phyloP scores from a whole-genome alignment of 2,888 invertebrate species.

The Linnaemya vulpina region DNA sequence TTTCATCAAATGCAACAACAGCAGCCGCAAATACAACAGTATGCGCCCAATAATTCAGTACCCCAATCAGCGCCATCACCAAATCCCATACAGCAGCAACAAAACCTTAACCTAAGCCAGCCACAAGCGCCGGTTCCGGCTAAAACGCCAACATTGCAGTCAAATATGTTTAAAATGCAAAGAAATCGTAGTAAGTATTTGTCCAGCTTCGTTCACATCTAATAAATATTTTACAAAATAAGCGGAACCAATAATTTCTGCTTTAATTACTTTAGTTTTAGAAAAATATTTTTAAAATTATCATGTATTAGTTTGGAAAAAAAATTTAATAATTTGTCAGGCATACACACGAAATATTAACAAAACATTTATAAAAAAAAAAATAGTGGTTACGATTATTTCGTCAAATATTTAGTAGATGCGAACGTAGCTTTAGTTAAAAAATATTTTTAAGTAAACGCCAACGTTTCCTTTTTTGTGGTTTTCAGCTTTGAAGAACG shows the following conservation, averaged over 20 bases:
- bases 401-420: too few species aligned
- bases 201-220: too few species aligned
- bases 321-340: too few species aligned
- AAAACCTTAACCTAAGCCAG: constrained; percentile 39
- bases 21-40: constrained; percentile 69
- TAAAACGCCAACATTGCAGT: constrained; percentile 82
- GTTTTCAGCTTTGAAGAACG: constrained; percentile 89
- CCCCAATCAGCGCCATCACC: constrained; percentile 62
- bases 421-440: too few species aligned
- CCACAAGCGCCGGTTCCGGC: constrained; percentile 69
- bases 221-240: too few species aligned
- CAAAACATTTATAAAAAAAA: too few species aligned
- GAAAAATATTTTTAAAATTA: not conserved
- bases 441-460: too few species aligned
- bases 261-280: not conserved
- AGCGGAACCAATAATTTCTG: too few species aligned
- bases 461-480: not conserved
- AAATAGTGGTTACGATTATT: too few species aligned
- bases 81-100: constrained; percentile 64
- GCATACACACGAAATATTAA: too few species aligned
- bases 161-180: constrained; percentile 92
- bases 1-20: constrained; percentile 61
- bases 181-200: constrained; percentile 88
- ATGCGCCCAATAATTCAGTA: constrained; percentile 55
- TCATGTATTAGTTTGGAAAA: too few species aligned